These are phyloP conservation scores for Columba livia DNA, from an alignment of 2,113 vertebrate species.

Conservation along the genomic window DNA sequence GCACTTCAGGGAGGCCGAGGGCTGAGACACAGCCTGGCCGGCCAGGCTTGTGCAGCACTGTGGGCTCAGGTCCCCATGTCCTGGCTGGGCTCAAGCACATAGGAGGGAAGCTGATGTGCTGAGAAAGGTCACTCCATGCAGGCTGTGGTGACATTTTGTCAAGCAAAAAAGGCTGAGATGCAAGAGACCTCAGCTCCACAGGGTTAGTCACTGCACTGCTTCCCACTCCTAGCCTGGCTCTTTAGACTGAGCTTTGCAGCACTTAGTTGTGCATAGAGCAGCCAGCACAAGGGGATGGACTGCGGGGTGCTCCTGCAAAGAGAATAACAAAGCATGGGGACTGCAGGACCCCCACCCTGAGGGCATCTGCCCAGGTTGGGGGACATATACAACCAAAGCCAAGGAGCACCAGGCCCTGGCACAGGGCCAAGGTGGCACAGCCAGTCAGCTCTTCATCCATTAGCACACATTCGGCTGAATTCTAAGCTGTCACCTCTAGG, in stretches of 20 bases:
- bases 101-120: background rate
- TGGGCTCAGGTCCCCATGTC: background rate
- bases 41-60: background rate
- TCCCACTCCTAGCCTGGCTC: background rate
- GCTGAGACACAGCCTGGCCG: background rate
- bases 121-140: background rate
- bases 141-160: background rate
- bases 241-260: background rate
- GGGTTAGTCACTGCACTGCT: background rate
- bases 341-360: background rate
- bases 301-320: background rate
- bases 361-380: background rate
- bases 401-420: background rate
- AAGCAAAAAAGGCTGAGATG: background rate
- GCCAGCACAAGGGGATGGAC: background rate
- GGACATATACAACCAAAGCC: background rate
- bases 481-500: background rate
- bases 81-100: background rate
- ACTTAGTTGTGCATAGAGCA: fast-evolving
- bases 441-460: too few relatives aligned
- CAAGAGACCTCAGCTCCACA: background rate
- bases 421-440: background rate
- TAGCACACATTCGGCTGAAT: too few relatives aligned
- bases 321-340: fast-evolving
- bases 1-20: background rate